A percentile compares a stretch with the other conserved stretches of the same genome.
phyloP scores from a whole-genome alignment of 2,113 vertebrate genomes.

The Pan paniscus region DNA sequence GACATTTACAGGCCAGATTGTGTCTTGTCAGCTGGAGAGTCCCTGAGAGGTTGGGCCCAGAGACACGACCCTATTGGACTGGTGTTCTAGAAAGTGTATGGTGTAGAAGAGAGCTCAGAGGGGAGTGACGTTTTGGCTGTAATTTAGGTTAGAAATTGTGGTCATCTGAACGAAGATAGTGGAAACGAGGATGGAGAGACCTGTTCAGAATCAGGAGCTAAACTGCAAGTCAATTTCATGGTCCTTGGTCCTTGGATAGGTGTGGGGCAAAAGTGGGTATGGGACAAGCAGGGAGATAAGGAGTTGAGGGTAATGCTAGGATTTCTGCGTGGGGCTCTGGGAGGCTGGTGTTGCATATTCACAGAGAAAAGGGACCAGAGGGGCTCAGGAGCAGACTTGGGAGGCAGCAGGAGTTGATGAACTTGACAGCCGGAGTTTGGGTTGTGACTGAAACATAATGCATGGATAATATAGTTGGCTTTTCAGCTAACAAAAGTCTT shows the following conservation, averaged over 20 bases:
- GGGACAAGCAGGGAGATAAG: neutral
- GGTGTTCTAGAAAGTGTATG: neutral
- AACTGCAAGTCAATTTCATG: neutral
- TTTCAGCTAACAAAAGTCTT: constrained; percentile 9
- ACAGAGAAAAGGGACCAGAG: neutral
- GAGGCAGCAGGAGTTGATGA: neutral
- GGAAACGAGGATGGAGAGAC: neutral
- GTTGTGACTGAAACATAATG: constrained; percentile 14
- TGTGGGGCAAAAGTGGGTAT: too few species aligned
- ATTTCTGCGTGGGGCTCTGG: neutral
- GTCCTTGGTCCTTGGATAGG: neutral
- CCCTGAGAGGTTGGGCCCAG: neutral
- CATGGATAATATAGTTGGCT: neutral
- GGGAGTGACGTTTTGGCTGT: neutral
- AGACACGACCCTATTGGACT: neutral
- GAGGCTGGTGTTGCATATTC: neutral
- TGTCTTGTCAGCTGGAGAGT: neutral
- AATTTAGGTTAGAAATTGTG: neutral
- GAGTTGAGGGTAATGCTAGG: fast-evolving
- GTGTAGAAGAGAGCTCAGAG: neutral
- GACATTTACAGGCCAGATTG: neutral
- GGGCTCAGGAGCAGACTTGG: neutral
- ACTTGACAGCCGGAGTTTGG: constrained; percentile 11
- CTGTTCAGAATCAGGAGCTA: neutral
- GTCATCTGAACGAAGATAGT: too few species aligned